Base-by-base conservation (phyloP, 2,797 vertebrate genomes). In the Spinibarbus caldwelli region DNA sequence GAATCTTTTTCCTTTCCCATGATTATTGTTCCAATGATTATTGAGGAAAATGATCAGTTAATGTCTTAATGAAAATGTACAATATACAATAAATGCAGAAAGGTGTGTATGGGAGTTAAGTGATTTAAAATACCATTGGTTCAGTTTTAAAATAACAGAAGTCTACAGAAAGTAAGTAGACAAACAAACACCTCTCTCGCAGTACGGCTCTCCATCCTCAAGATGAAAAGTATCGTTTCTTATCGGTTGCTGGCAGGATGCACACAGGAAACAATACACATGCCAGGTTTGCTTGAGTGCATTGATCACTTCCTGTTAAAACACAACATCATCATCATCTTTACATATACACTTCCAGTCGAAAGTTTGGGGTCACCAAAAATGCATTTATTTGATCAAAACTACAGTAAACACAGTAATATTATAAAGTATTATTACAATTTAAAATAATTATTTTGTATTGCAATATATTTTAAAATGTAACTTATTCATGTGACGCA, bases 231-330 rank as follows among this genome's bases (percentile, higher is more conserved):
- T 96, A 83, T 97, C 97, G 92, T 97, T 99, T 91, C 96, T 96
- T 90, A 99, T 98, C 78, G 98, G 98, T 89, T 96, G 96, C 90
- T 96, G 96, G 93, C 98, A 99, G 90, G 93, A 94, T 86, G 97
- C 97, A 82, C 98, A 99, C 88, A 97, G 93, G 75, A 99, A 99
- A 92, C 98, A 99, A 93, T 96, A 94, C 86, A 97, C 95, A 0
- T 99, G 98, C 98, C 98, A 99, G 45, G 97, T 96, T 67, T 99
- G 97, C 93, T 99, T 99, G 94, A 99, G 93, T 86, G 98, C 98
- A 91, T 97, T 99, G 94, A 99, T 99, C 89, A 99, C 96, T 94
- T 99, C 97, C 98, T 99, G 94, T 91, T 80, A 49, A 59, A 81
- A 70, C 41, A 87, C 15, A 34, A 68, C 23, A 23, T 70, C 84